Evolutionary conservation across 2,797 vertebrate genomes (phyloP), one percentile per base, ranked within the genome.

Genomic region (Pseudochirops cupreus): DNA sequence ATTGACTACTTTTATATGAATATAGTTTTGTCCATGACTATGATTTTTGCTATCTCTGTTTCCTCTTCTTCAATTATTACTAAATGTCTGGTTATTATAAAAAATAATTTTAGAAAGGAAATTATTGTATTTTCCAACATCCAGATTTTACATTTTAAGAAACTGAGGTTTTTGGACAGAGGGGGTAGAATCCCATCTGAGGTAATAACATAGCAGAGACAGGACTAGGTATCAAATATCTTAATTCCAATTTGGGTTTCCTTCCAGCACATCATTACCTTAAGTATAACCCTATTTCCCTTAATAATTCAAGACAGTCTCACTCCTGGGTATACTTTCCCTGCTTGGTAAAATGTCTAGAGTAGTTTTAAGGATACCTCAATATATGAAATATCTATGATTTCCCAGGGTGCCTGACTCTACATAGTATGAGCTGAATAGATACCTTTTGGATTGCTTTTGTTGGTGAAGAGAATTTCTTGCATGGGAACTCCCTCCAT

Each of bases 311-410:
- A 52, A 18, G 16, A 74, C 21, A 90, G 94, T 24, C 24, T 57
- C 92, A 95, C 28, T 1, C 54, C 39, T 90, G 50, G 62, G 4
- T 2, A 16, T 56, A 33, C 50, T 1, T 90, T 90, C 9, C 91
- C 90, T 90, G 39, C 67, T 74, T 24, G 91, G 67, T 92, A 67
- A 67, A 55, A 93, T 96, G 54, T n/a, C 39, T 91, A 53, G 53
- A 52, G 1, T 87, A 46, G 56, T 56, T 92, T 93, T 93, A 92
- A 91, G 95, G 74, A 89, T 92, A 67, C 74, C 89, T 91, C 56
- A 82, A 82, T 82, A 82, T 24, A 82, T 0, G 74, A 46, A 82
- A 82, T 26, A 11, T 82, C 59, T 62, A 29, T 62, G 18, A 46
- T 82, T 82, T 46, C 39, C 16, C 39, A 82, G 74, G 39, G 39